phyloP scores from a whole-genome alignment of 1,140 invertebrate genomes.

The Drosophila dunni region DNA sequence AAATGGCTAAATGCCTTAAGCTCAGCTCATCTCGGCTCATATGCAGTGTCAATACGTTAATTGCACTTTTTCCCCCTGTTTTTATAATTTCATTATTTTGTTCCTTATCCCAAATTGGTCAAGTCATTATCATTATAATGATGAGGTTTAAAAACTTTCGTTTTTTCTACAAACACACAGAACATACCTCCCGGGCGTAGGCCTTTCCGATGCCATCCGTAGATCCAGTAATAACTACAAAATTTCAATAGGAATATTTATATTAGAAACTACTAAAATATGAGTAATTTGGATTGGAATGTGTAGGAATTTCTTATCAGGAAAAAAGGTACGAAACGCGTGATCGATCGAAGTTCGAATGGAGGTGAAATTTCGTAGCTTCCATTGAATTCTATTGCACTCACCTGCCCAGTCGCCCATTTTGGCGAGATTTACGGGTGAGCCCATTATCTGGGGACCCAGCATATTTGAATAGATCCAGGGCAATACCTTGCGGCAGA shows the following conservation, averaged over 20 bases:
- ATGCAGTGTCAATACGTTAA: conserved; percentile 23
- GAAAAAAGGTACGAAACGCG: background rate
- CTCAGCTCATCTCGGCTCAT: conserved; percentile 1
- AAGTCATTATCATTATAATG: conserved; percentile 16
- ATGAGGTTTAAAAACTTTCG: background rate
- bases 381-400: conserved; percentile 41
- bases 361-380: background rate
- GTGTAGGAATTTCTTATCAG: conserved; percentile 46
- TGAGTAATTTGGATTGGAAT: conserved; percentile 12
- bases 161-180: background rate
- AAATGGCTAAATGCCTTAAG: conserved; percentile 3
- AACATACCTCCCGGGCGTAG: conserved; percentile 90
- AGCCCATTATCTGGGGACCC: conserved; percentile 80
- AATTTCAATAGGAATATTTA: conserved; percentile 52
- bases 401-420: conserved; percentile 86
- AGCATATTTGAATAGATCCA: conserved; percentile 85
- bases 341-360: conserved; percentile 25
- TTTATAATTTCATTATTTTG: background rate
- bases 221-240: conserved; percentile 93
- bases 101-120: conserved; percentile 8
- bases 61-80: conserved; percentile 24
- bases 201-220: conserved; percentile 97
- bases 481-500: conserved; percentile 72
- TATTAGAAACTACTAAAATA: conserved; percentile 21
- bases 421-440: conserved; percentile 81